Evolutionary conservation across 2,113 vertebrate species (phyloP).

Genomic region (Ctenodactylus gundi): DNA sequence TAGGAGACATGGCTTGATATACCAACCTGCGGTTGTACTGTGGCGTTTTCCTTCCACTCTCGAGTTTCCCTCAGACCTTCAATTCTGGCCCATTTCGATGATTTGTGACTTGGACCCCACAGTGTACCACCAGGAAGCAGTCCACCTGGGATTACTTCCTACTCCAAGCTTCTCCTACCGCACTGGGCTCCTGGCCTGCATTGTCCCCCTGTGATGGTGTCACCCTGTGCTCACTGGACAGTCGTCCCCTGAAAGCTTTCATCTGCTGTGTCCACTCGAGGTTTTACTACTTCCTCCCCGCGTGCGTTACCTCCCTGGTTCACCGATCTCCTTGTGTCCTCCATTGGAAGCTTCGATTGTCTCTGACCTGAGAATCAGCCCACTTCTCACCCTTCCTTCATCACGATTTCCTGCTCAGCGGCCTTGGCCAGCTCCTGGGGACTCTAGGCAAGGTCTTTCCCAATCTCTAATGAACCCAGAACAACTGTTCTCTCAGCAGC

Average conservation of each 20-base stretch:
- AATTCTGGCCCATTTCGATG: too few relatives aligned
- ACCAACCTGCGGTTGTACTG: accelerated
- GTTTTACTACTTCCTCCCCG: not conserved
- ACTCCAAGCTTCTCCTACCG: accelerated
- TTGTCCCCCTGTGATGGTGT: accelerated
- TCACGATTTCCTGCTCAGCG: too few relatives aligned
- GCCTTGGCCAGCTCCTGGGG: not conserved
- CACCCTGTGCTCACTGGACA: not conserved
- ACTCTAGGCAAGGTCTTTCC: not conserved
- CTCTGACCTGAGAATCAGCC: too few relatives aligned
- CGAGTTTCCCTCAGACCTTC: too few relatives aligned
- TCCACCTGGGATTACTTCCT: too few relatives aligned
- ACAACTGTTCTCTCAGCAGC: not conserved
- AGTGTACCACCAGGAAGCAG: not conserved
- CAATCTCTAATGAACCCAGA: not conserved
- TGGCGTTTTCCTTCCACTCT: accelerated
- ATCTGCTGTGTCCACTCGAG: not conserved
- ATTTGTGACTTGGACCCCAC: not conserved
- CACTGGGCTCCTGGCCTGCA: not conserved
- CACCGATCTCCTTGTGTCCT: not conserved
- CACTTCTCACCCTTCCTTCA: too few relatives aligned
- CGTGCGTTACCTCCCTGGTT: accelerated
- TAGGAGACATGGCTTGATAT: not conserved
- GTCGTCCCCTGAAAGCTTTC: accelerated
- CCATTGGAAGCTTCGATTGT: not conserved